Evolutionary conservation across 2,888 invertebrate genomes (phyloP).

Genomic region (Hololepta plana): DNA sequence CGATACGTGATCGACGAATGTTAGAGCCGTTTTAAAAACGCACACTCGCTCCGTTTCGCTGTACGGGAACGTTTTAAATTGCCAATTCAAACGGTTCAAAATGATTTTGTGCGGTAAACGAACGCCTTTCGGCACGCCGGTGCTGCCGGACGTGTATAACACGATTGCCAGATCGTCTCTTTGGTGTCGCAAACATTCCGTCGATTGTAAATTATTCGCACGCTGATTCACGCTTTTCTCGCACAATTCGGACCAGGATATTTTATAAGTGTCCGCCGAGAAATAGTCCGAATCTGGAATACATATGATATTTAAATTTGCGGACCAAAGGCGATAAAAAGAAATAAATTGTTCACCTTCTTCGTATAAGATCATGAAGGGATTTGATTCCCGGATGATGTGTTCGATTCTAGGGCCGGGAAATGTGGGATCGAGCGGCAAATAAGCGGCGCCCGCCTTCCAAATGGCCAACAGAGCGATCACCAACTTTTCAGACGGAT

Average conservation of each 20-base stretch:
- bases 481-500: slow-evolving; percentile 51
- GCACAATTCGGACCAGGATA: slow-evolving; percentile 32
- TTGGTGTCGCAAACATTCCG: slow-evolving; percentile 25
- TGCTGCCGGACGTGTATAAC: slow-evolving; percentile 77
- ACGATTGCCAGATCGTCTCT: slow-evolving; percentile 46
- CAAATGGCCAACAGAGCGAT: slow-evolving; percentile 51
- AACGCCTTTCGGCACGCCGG: slow-evolving; percentile 78
- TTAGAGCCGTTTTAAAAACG: slow-evolving; percentile 79
- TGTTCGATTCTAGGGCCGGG: slow-evolving; percentile 57
- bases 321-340: neutral
- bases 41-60: slow-evolving; percentile 44
- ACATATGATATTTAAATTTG: slow-evolving; percentile 1
- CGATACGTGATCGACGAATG: slow-evolving; percentile 77
- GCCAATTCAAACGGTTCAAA: slow-evolving; percentile 74
- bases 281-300: slow-evolving; percentile 17
- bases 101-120: slow-evolving; percentile 58
- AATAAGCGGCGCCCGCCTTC: slow-evolving; percentile 70
- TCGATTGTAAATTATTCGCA: slow-evolving; percentile 24
- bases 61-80: slow-evolving; percentile 69
- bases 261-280: slow-evolving; percentile 15
- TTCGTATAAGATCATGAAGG: slow-evolving; percentile 50
- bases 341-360: slow-evolving; percentile 26
- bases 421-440: slow-evolving; percentile 58
- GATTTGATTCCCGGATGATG: slow-evolving; percentile 56
- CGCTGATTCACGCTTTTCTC: slow-evolving; percentile 28